A percentile compares a stretch with the other conserved stretches of the same genome.
These are phyloP conservation scores for Scleropages formosus DNA, from an alignment of 2,797 vertebrate genomes.

Conservation along the genomic window DNA sequence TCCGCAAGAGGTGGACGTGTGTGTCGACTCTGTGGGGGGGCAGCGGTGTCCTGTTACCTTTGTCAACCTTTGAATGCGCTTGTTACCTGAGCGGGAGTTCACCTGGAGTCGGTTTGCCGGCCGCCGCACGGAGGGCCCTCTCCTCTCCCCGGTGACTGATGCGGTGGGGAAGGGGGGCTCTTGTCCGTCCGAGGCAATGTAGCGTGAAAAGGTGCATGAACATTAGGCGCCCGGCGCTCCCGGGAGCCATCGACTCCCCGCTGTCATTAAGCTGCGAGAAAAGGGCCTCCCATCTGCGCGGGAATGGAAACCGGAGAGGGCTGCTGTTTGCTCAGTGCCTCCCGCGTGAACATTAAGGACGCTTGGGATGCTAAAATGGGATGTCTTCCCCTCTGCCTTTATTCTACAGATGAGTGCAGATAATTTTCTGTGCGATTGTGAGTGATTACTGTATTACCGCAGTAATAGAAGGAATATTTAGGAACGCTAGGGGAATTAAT, in stretches of 20 bases:
- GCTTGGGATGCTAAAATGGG: constrained; percentile 72
- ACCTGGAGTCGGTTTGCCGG: background rate
- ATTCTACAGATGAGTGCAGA: constrained; percentile 91
- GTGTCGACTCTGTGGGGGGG: background rate
- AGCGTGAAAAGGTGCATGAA: constrained; percentile 70
- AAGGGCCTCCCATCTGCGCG: constrained; percentile 58
- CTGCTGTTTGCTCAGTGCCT: constrained; percentile 55
- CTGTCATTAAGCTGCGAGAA: constrained; percentile 74
- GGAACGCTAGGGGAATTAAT: constrained; percentile 90
- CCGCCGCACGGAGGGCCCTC: background rate
- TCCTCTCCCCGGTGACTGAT: constrained; percentile 3
- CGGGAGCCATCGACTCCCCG: constrained; percentile 61
- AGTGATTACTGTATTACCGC: constrained; percentile 95
- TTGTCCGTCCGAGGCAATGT: constrained; percentile 71
- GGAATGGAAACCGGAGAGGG: constrained; percentile 49
- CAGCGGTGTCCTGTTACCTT: background rate
- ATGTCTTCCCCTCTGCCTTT: constrained; percentile 69
- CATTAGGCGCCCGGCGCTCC: constrained; percentile 48
- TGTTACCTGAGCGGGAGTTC: constrained; percentile 13
- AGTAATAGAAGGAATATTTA: constrained; percentile 85
- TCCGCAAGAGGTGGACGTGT: background rate
- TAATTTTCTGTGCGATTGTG: constrained; percentile 92
- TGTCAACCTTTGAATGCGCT: background rate
- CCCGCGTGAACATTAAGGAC: constrained; percentile 79
- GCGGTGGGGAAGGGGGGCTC: constrained; percentile 23